Evolutionary conservation across 2,113 vertebrate genomes (phyloP), one percentile per base, ranked within the genome.

Genomic region (Charadrius vociferus): DNA sequence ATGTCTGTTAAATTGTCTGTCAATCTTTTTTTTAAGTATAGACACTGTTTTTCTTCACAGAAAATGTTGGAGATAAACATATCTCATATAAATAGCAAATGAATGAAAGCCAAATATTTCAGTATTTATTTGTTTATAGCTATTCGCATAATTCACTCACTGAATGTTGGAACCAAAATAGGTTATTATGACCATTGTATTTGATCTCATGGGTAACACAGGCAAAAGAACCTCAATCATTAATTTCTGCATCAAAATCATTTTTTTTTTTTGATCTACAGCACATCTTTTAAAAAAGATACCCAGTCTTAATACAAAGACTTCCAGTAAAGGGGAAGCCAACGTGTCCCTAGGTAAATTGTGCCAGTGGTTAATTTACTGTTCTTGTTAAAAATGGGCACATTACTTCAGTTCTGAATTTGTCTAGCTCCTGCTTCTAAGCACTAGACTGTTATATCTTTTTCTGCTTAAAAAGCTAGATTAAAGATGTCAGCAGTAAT

Each of bases 401-500:
- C 39, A 26, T 79, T 79, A n/a, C 21, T 84, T 81, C 39, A 52
- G 36, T 81, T 75, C 52, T 75, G 65, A 79, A 80, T 91, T 96
- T 91, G 27, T 72, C 56, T 63, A 71, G 67, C 47, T 88, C 83
- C 67, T 84, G 68, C 72, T 92, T 74, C 72, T 39, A 68, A 88
- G 74, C 67, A 58, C 34, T 14, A 47, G 37, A 32, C 88, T 45
- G 56, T 45, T 86, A 41, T 13, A 86, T 39, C 39, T 72, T 66
- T 84, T 91, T 73, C 90, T 94, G 61, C 74, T 90, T 77, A 90
- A 91, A 94, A 95, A 80, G 52, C 65, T 56, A 82, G 78, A 97
- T 95, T 97, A 90, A 87, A 93, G 96, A 93, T 96, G 96, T 95
- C 96, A 97, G 94, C 80, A 94, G 88, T 95, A 97, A 96, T 91